Base-by-base conservation (phyloP, 2,797 vertebrate species). In the Menidia menidia region DNA sequence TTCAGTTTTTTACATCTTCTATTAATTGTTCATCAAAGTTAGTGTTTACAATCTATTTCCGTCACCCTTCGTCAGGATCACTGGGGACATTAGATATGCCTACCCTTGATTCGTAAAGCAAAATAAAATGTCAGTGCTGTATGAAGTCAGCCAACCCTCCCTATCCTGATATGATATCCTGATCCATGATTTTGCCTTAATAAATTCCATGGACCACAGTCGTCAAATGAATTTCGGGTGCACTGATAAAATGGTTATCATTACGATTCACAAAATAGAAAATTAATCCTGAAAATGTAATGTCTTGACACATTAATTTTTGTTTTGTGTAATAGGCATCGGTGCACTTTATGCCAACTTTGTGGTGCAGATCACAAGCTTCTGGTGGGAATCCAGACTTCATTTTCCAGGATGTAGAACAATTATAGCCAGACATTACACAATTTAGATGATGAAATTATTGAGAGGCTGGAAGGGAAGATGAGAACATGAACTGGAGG, bases 401-500 rank as follows among this genome's bases (percentile, higher is more conserved):
- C 32, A 83, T 87, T 88, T 85, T 69, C 70, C 39, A 64, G 42
- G 65, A 75, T 57, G 43, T 86, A 81, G 92, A 89, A 88, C 83
- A 87, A 81, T 92, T 91, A 81, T 74, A 78, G 69, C 58, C 82
- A 67, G 71, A 80, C 72, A 77, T 89, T 79, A 65, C 48, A 48
- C 64, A 85, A 65, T 72, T 80, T 75, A 85, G 79, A 84, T 81
- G 65, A 79, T 85, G 70, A 82, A 83, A 89, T 89, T 82, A 89
- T 78, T 52, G 66, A 47, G 64, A 75, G 66, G 33, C 50, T 48
- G 47, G 32, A 31, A 77, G 57, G 73, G 64, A 89, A 51, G 69
- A 73, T 50, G 52, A 60, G 30, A 76, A 64, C 54, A 57, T 54
- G 51, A 80, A 71, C 42, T 30, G 48, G 51, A 69, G 61, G 72